A percentile compares a stretch with the other conserved stretches of the same genome.
Conservation (phyloP, 2,113 vertebrate species). For the Vulpes ferrilata region DNA sequence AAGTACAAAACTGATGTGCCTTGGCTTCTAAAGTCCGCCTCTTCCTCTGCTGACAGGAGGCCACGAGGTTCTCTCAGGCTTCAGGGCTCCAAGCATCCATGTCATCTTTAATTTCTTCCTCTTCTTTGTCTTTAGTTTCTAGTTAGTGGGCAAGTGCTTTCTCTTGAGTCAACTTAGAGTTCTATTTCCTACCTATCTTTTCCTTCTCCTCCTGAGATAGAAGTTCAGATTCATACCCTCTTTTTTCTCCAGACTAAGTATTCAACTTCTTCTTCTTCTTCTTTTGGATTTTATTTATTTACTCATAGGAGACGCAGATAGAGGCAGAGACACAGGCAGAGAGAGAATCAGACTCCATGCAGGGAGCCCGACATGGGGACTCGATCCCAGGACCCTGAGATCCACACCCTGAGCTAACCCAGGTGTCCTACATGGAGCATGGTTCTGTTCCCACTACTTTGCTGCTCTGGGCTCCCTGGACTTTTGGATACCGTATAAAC, state of each 20-base stretch:
- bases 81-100: neutral
- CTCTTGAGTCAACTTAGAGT: neutral
- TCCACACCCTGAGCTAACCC: too few relatives aligned
- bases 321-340: too few relatives aligned
- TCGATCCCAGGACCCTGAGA: too few relatives aligned
- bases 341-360: too few relatives aligned
- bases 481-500: neutral
- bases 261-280: neutral
- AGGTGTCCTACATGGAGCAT: too few relatives aligned
- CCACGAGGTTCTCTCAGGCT: neutral
- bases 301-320: too few relatives aligned
- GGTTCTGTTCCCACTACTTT: neutral
- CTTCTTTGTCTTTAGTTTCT: conserved; percentile 10
- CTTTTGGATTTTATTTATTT: too few relatives aligned
- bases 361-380: too few relatives aligned
- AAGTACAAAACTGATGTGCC: neutral
- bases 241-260: neutral
- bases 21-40: neutral
- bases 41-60: neutral
- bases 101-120: neutral
- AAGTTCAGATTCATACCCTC: neutral
- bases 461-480: neutral
- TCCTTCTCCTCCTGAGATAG: neutral
- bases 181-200: neutral
- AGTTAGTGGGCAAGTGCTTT: neutral